Evolutionary conservation across 2,888 invertebrate genomes (phyloP).

Genomic region (Heliothis peltigera): DNA sequence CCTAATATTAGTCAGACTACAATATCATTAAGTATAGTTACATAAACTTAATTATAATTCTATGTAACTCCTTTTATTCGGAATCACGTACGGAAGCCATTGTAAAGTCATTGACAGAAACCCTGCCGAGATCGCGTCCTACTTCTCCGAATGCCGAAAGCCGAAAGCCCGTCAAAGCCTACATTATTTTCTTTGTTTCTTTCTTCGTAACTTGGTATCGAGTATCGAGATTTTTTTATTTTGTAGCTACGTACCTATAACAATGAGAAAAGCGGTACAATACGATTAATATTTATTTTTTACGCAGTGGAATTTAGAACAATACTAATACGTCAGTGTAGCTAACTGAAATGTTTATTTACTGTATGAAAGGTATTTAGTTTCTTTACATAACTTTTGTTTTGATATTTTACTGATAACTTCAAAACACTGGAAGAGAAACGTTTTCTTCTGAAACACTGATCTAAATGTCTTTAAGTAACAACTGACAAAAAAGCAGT

Average conservation of each 20-base stretch:
- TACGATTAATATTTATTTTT: neutral
- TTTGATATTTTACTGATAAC: neutral
- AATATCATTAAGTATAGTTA: constrained; percentile 9
- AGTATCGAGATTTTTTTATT: constrained; percentile 13
- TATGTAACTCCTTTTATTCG: constrained; percentile 45
- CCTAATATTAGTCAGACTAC: no score
- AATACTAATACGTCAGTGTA: neutral
- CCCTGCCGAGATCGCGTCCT: constrained; percentile 34
- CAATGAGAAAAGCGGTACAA: neutral
- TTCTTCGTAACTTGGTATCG: constrained; percentile 24
- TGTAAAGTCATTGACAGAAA: constrained; percentile 47
- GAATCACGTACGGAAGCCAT: constrained; percentile 52
- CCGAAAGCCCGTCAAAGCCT: constrained; percentile 40
- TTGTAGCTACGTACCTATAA: neutral
- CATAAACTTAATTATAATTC: constrained; percentile 41
- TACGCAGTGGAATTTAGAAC: neutral
- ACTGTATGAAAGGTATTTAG: neutral
- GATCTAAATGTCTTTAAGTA: no score
- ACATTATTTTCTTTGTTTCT: constrained; percentile 52
- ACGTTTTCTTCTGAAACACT: no score
- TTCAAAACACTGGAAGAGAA: no score
- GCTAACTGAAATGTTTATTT: neutral
- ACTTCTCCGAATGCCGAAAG: constrained; percentile 31
- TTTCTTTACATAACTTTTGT: neutral
- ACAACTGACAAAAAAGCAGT: no score